A percentile compares a stretch with the other conserved stretches of the same genome.
phyloP scores from a whole-genome alignment of 2,113 vertebrate species.

The Eira barbara region DNA sequence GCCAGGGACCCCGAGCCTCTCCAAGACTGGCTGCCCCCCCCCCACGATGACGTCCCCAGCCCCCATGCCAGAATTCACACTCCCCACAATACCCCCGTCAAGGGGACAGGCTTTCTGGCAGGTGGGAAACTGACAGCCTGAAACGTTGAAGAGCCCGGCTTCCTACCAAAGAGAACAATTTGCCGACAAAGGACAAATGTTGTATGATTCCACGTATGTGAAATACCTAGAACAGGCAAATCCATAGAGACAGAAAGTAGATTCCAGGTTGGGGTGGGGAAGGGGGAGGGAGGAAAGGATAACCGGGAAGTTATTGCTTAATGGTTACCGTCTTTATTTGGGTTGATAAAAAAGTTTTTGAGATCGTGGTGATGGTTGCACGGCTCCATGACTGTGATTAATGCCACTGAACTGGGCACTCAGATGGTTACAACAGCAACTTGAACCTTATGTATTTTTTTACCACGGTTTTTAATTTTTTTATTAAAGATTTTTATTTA shows the following conservation, averaged over 20 bases:
- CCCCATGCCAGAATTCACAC: accelerated
- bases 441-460: not conserved
- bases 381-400: not conserved
- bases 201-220: not conserved
- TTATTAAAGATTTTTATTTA: too few relatives aligned
- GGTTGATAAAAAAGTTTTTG: not conserved
- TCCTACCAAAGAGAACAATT: not conserved
- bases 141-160: not conserved
- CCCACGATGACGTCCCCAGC: not conserved
- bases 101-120: not conserved
- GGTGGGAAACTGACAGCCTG: not conserved
- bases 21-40: not conserved
- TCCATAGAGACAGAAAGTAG: not conserved
- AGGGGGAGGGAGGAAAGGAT: too few relatives aligned
- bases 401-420: not conserved
- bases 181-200: not conserved
- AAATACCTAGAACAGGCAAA: not conserved
- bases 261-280: not conserved
- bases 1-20: not conserved
- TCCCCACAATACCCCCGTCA: not conserved
- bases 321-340: not conserved
- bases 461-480: not conserved
- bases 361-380: not conserved
- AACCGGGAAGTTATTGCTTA: not conserved
- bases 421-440: not conserved